Evolutionary conservation across 2,113 vertebrate genomes (phyloP).

Genomic region (Petaurus breviceps): DNA sequence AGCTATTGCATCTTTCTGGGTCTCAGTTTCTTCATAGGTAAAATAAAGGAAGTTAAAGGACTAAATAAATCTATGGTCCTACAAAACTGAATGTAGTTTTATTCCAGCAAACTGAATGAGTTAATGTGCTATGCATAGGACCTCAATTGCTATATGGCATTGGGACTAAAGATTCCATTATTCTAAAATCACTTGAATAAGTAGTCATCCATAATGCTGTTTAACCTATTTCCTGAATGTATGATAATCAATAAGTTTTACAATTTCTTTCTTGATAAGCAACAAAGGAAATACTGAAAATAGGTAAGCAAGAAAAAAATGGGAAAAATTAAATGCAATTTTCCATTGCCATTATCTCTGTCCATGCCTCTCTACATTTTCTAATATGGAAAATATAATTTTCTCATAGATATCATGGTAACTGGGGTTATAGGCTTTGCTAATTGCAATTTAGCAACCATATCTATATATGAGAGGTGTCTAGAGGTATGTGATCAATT

Average conservation of each 20-base stretch:
- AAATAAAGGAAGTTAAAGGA: neutral
- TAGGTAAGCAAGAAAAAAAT: neutral
- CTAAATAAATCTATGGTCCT: neutral
- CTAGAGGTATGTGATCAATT: neutral
- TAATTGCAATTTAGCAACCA: neutral
- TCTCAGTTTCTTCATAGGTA: neutral
- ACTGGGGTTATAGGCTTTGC: neutral
- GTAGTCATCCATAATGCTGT: neutral
- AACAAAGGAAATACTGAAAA: neutral
- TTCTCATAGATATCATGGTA: neutral
- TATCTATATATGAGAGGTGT: accelerated
- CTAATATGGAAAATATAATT: neutral
- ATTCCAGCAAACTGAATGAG: neutral
- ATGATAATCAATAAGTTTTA: neutral
- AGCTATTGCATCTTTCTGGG: neutral
- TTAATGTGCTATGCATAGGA: neutral
- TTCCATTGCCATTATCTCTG: neutral
- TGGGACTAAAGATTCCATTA: neutral
- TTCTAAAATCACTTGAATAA: neutral
- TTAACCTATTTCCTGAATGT: neutral
- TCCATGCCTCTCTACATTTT: neutral
- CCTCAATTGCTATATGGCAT: neutral
- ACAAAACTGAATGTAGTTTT: neutral
- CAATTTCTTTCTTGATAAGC: neutral
- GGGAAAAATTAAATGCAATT: neutral